Conservation (phyloP, 2,113 vertebrate species). For the Psilopsiagon aurifrons region DNA sequence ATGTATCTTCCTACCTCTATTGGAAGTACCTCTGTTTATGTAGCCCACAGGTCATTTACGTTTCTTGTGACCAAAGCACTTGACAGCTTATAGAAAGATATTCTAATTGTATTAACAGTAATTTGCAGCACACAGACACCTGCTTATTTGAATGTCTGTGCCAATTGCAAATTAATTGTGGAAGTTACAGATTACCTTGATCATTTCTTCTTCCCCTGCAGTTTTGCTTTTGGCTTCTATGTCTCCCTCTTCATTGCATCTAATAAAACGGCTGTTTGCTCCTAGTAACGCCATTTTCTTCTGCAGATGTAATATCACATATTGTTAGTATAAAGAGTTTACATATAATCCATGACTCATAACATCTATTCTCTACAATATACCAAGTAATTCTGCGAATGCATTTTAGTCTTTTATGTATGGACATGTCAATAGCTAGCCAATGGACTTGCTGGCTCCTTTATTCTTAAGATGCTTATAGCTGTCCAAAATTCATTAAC, state of each 20-base stretch:
- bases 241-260: slow-evolving; percentile 93
- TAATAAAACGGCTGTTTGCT: slow-evolving; percentile 93
- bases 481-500: neutral
- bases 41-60: neutral
- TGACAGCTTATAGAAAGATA: neutral
- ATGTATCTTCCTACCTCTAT: neutral
- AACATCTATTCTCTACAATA: neutral
- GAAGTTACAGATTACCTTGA: slow-evolving; percentile 84
- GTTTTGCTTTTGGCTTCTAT: slow-evolving; percentile 91
- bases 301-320: slow-evolving; percentile 59
- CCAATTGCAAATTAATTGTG: neutral
- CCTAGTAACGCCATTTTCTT: slow-evolving; percentile 93
- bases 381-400: neutral
- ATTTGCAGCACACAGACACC: neutral
- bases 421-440: neutral
- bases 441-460: neutral
- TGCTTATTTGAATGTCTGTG: neutral
- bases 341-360: neutral
- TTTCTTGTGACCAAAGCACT: neutral
- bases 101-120: neutral
- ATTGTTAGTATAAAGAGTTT: neutral
- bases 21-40: neutral
- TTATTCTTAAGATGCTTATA: neutral
- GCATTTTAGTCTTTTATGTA: neutral
- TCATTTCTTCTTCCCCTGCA: slow-evolving; percentile 91